Base-by-base conservation (phyloP, 2,888 invertebrate genomes). In the Germaria angustata region DNA sequence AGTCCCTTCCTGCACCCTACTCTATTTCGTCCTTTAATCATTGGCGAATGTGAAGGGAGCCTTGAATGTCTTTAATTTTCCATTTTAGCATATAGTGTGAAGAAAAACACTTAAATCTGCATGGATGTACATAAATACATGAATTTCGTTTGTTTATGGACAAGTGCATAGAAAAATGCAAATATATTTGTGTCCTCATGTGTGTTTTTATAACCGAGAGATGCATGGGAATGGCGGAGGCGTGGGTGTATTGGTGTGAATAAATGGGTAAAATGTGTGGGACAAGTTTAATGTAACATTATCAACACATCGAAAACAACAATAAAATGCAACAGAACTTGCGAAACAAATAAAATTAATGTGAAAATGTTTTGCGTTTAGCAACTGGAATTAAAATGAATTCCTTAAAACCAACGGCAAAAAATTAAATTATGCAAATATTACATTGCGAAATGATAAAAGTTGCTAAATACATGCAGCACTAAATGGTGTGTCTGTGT, bases 261-360 rank as follows among this genome's bases (percentile, higher is more conserved):
- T 66, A 34, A 22, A n/a, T 49, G 46, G 46, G 44, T 69, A 63
- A 24, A 55, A 13, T 71, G 69, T 71, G 55, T 78, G 44, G 71
- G 71, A 55, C 71, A 71, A 78, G 69, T 71, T 78, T 78, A 71
- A 63, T 63, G 69, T 63, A 78, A 71, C 55, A 78, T 63, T 78
- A 78, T 71, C 69, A 78, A 71, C 77, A 78, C 77, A 63, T 63
- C 44, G 22, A 28, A 32, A 53, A 51, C 24, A 71, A 78, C 69
- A 78, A 69, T 69, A 34, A 44, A 71, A 53, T 44, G 51, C 63
- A 68, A 51, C 39, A 59, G 28, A 39, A 76, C 28, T 39, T 39
- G 36, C 66, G 17, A 76, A 76, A 76, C 49, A 66, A 39, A 0
- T 41, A 61, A 68, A 59, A 68, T 68, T 57, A 49, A 66, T 57